A percentile compares a stretch with the other conserved stretches of the same genome.
Evolutionary conservation across 1,140 invertebrate species (phyloP).

Genomic region (Bombus ignitus): DNA sequence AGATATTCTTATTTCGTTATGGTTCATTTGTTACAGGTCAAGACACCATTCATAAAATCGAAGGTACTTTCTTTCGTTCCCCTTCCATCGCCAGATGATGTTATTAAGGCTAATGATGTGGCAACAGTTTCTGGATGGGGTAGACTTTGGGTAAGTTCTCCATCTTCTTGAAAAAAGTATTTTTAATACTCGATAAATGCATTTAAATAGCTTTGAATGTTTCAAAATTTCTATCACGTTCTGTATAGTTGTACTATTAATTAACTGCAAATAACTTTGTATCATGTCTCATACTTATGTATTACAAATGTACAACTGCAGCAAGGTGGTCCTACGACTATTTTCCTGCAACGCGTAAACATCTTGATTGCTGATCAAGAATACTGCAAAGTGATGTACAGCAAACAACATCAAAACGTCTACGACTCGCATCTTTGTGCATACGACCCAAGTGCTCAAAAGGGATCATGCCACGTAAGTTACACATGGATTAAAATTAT

Average conservation of each 20-base stretch:
- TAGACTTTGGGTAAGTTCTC: slow-evolving; percentile 44
- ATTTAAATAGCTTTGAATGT: too few species aligned
- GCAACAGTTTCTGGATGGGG: slow-evolving; percentile 68
- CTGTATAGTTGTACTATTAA: neutral
- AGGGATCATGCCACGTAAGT: slow-evolving; percentile 65
- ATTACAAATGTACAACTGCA: slow-evolving; percentile 18
- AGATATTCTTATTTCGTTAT: too few species aligned
- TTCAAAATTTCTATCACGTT: too few species aligned
- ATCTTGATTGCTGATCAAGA: slow-evolving; percentile 52
- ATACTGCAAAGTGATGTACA: slow-evolving; percentile 50
- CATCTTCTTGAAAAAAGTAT: neutral
- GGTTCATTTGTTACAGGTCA: slow-evolving; percentile 35
- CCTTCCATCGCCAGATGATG: neutral
- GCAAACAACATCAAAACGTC: neutral
- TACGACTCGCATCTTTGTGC: slow-evolving; percentile 62
- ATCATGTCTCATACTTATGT: too few species aligned
- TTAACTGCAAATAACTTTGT: too few species aligned
- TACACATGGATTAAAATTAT: too few species aligned
- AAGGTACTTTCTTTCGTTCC: slow-evolving; percentile 19
- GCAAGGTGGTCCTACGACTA: slow-evolving; percentile 52
- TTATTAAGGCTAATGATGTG: slow-evolving; percentile 7
- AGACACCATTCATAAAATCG: slow-evolving; percentile 29
- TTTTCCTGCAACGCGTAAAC: slow-evolving; percentile 52
- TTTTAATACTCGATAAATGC: too few species aligned
- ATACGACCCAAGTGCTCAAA: slow-evolving; percentile 37